These are phyloP conservation scores for Hyaena hyaena DNA, from an alignment of 2,113 vertebrate species.

Conservation along the genomic window DNA sequence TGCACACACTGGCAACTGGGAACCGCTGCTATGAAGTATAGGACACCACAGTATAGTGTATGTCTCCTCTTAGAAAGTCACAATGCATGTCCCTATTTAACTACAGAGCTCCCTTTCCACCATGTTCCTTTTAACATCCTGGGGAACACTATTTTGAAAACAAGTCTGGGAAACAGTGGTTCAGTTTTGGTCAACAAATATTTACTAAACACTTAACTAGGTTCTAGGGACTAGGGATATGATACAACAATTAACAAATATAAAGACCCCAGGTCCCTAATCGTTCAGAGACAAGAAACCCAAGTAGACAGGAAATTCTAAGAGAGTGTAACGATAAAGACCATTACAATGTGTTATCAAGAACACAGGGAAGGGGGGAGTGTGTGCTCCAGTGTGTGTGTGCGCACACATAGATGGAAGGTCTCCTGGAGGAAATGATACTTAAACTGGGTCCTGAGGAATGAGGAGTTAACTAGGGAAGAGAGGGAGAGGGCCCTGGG, in stretches of 20 bases:
- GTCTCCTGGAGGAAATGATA: neutral
- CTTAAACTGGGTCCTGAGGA: slow-evolving; percentile 11
- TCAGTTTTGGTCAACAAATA: slow-evolving; percentile 54
- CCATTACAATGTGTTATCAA: slow-evolving; percentile 43
- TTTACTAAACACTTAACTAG: slow-evolving; percentile 29
- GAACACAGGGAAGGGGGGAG: slow-evolving; percentile 27
- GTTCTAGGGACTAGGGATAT: slow-evolving; percentile 41
- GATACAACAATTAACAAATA: slow-evolving; percentile 41
- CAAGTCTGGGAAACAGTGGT: slow-evolving; percentile 25
- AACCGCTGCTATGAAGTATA: neutral
- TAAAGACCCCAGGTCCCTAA: neutral
- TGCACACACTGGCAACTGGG: neutral
- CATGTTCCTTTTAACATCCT: slow-evolving; percentile 11
- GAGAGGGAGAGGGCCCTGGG: neutral
- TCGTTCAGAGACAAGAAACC: neutral
- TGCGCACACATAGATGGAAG: neutral
- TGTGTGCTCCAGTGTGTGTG: neutral
- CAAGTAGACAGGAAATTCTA: slow-evolving; percentile 54
- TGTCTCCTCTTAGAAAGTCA: neutral
- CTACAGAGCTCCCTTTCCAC: neutral
- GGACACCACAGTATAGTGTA: neutral
- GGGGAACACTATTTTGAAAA: slow-evolving; percentile 41
- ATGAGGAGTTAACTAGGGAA: slow-evolving; percentile 19
- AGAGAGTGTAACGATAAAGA: neutral
- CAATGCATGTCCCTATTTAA: slow-evolving; percentile 23